Evolutionary conservation across 2,888 invertebrate genomes (phyloP).

Genomic region (Macrophya alboannulata): DNA sequence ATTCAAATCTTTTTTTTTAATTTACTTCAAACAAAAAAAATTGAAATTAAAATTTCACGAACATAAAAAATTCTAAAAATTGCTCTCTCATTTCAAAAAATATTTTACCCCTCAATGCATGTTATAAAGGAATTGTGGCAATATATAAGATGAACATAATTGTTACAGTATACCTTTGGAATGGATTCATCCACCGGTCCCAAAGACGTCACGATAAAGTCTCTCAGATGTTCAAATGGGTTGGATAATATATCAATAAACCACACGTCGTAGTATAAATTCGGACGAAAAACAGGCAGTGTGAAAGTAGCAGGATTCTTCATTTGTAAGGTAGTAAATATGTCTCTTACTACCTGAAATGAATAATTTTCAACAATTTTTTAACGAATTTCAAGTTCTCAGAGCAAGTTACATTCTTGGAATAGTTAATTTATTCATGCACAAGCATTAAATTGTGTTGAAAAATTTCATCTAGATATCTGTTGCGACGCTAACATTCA

Average conservation of each 20-base stretch:
- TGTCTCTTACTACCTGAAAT: constrained; percentile 90
- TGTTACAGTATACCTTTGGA: constrained; percentile 64
- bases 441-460: neutral
- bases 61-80: neutral
- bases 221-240: constrained; percentile 90
- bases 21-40: neutral
- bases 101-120: neutral
- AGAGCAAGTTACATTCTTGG: no score
- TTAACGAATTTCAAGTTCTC: neutral
- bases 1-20: no score
- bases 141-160: constrained; percentile 42
- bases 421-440: neutral
- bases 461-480: neutral
- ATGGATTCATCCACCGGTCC: constrained; percentile 81
- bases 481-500: neutral
- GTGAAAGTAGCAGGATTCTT: constrained; percentile 89
- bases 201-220: constrained; percentile 87
- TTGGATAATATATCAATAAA: constrained; percentile 93
- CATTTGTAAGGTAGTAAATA: constrained; percentile 87
- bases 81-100: no score
- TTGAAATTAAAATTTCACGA: neutral
- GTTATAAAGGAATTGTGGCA: neutral
- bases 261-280: constrained; percentile 96
- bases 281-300: constrained; percentile 94
- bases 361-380: constrained; percentile 58